Evolutionary conservation across 2,888 invertebrate genomes (phyloP), one percentile per base, ranked within the genome.

Genomic region (Oligia fasciuncula): DNA sequence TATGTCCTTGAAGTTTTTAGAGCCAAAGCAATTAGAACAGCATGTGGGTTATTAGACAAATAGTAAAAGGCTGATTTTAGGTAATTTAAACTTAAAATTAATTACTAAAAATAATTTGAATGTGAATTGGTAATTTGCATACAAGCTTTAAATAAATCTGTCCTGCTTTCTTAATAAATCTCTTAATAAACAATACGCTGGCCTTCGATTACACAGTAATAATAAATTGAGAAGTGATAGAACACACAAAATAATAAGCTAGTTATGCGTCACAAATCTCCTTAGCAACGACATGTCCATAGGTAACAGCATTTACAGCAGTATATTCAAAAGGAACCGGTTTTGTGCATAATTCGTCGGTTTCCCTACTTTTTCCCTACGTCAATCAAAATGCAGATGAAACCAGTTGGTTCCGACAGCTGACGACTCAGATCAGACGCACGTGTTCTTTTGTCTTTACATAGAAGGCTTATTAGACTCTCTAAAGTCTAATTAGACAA

Each of bases 361-460:
- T 54, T 72, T 72, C 60, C 40, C 35, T 63, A 40, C 65, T 17
- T 65, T 67, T 46, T 49, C 29, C 29, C 29, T 29, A 29, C 11
- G 35, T 62, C 57, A 54, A 49, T 54, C n/a, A 49, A 35, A 49
- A 62, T 40, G 60, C 60, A 62, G 62, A 63, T 43, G 17, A 40
- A 73, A 73, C 83, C 19, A 40, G 81, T 63, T 76, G 29, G 1
- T 23, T 8, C n/a, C 40, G 73, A 60, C 65, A 84, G 29, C 74
- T 76, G 73, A 69, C 54, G 51, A 17, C 2, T 63, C 13, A 40
- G 17, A 40, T 63, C 13, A 40, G 17, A 40, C 40, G 14, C 51
- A 70, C 40, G n/a, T 60, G 46, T 65, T 73, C 69, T 62, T 72
- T 73, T 69, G 49, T 23, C 67, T 40, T 46, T 43, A 6, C 40